Percentiles rank a stretch among this genome's conserved stretches.
phyloP scores from a whole-genome alignment of 2,888 invertebrate genomes.

The Pristionchus mayeri region DNA sequence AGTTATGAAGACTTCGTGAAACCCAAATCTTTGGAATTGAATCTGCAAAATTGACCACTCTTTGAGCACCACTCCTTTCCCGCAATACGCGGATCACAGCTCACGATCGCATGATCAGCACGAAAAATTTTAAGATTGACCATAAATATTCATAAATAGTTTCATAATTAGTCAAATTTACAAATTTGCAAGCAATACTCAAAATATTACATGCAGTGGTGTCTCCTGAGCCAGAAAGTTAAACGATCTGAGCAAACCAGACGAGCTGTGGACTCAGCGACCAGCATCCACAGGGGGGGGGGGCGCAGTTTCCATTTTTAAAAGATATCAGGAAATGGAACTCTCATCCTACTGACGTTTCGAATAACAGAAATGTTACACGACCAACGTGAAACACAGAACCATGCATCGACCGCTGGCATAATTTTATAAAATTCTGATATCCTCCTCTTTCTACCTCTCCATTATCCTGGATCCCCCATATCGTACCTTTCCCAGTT shows the following conservation, averaged over 20 bases:
- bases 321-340: neutral
- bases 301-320: no score
- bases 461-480: no score
- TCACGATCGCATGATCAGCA: slow-evolving; percentile 70
- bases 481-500: no score
- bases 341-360: neutral
- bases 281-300: slow-evolving; percentile 90
- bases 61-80: slow-evolving; percentile 55
- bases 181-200: neutral
- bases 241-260: slow-evolving; percentile 86
- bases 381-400: neutral
- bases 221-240: slow-evolving; percentile 81
- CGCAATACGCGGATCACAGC: slow-evolving; percentile 60
- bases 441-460: no score
- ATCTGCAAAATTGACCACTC: slow-evolving; percentile 52
- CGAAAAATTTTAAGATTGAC: neutral
- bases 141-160: neutral
- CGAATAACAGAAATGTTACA: neutral
- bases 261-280: slow-evolving; percentile 86
- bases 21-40: neutral
- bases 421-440: no score
- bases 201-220: neutral
- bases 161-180: neutral
- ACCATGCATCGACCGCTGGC: no score
- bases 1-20: neutral